These are phyloP conservation scores for Pectinophora gossypiella DNA, from an alignment of 1,140 invertebrate genomes.

Conservation along the genomic window DNA sequence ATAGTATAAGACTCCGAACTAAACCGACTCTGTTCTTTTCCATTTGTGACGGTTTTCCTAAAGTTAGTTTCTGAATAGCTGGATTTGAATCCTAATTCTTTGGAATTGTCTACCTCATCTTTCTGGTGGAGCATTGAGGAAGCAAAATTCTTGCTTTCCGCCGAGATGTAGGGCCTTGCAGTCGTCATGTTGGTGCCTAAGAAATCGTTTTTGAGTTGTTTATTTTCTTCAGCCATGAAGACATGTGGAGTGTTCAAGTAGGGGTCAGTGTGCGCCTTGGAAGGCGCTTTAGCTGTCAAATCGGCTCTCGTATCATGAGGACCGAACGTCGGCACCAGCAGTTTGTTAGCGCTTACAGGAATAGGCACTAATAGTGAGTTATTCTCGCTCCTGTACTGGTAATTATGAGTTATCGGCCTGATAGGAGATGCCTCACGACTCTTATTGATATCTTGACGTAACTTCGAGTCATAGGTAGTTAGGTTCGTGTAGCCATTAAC, in stretches of 20 bases:
- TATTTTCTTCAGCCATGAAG: constrained; percentile 67
- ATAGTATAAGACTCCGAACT: constrained; percentile 68
- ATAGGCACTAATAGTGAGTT: constrained; percentile 71
- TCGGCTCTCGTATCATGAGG: constrained; percentile 64
- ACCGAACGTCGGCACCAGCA: constrained; percentile 61
- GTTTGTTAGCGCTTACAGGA: constrained; percentile 66
- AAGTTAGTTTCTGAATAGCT: constrained; percentile 73
- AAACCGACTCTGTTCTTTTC: constrained; percentile 42
- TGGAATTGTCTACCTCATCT: constrained; percentile 59
- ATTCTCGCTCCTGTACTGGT: constrained; percentile 78
- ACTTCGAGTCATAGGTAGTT: constrained; percentile 87
- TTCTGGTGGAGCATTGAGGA: constrained; percentile 59
- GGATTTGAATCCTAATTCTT: constrained; percentile 62
- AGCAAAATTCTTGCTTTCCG: constrained; percentile 59
- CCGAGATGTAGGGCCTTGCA: constrained; percentile 53
- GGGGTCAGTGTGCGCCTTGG: constrained; percentile 67
- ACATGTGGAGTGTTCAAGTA: constrained; percentile 50
- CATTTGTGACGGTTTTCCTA: constrained; percentile 55
- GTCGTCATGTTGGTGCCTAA: constrained; percentile 60
- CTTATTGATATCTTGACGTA: constrained; percentile 81
- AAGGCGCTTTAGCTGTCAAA: constrained; percentile 69
- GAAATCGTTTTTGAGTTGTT: constrained; percentile 66
- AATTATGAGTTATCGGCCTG: constrained; percentile 71
- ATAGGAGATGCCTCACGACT: constrained; percentile 82
- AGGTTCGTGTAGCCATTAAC: constrained; percentile 92